Percentiles rank a stretch among this genome's conserved stretches.
Conservation (phyloP, 2,888 invertebrate species). For the Cyclophora albipunctata region DNA sequence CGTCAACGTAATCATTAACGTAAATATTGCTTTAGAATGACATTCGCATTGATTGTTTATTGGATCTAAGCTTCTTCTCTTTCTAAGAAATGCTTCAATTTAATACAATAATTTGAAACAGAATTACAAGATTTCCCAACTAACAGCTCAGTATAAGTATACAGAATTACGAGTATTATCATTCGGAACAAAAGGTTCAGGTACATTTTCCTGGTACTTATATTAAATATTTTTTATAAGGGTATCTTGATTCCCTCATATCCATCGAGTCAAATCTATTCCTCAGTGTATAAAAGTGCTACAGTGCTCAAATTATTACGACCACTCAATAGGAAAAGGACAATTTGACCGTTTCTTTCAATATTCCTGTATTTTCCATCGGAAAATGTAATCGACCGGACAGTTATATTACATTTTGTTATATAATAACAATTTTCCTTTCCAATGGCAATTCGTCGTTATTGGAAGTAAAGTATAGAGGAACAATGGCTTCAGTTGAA, state of each 20-base stretch:
- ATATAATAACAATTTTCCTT: slow-evolving; percentile 59
- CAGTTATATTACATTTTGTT: slow-evolving; percentile 53
- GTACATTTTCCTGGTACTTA: neutral
- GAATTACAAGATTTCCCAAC: no score
- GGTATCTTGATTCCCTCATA: slow-evolving; percentile 16
- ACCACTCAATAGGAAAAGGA: slow-evolving; percentile 44
- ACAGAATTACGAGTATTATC: no score
- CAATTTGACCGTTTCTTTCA: slow-evolving; percentile 49
- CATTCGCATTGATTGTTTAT: no score
- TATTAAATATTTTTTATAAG: slow-evolving; percentile 7
- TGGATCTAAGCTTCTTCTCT: no score
- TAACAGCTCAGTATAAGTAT: no score
- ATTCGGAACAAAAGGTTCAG: slow-evolving; percentile 4
- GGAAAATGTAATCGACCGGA: slow-evolving; percentile 49
- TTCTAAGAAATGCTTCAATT: no score
- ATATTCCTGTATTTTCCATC: slow-evolving; percentile 47
- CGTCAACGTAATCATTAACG: no score
- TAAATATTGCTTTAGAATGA: no score
- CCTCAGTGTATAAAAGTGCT: slow-evolving; percentile 41
- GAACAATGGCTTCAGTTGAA: slow-evolving; percentile 50
- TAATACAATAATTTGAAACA: no score
- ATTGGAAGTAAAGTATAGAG: slow-evolving; percentile 58
- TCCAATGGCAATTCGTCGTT: slow-evolving; percentile 57
- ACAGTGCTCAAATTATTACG: slow-evolving; percentile 43
- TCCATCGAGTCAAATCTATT: slow-evolving; percentile 30